A percentile compares a stretch with the other conserved stretches of the same genome.
phyloP scores from a whole-genome alignment of 2,888 invertebrate species.

The Habrosyne pyritoides region DNA sequence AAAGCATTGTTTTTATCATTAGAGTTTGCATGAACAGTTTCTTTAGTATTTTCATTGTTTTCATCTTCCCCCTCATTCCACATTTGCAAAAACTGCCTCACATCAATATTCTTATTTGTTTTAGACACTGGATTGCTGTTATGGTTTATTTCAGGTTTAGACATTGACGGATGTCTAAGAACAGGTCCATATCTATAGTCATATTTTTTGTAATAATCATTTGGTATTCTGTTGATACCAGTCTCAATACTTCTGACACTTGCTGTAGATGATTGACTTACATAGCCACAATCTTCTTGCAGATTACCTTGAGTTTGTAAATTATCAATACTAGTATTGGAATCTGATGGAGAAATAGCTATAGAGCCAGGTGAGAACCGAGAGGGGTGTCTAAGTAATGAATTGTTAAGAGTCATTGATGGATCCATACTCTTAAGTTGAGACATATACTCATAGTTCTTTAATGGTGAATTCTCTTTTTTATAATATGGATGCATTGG shows the following conservation, averaged over 20 bases:
- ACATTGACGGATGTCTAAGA: conserved; percentile 41
- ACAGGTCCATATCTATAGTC: conserved; percentile 58
- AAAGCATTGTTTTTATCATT: conserved; percentile 43
- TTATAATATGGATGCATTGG: conserved; percentile 61
- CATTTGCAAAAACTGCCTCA: conserved; percentile 78
- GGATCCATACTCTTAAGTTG: conserved; percentile 64
- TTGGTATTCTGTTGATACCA: conserved; percentile 51
- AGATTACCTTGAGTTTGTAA: conserved; percentile 55
- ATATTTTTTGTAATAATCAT: conserved; percentile 62
- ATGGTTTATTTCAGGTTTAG: conserved; percentile 43
- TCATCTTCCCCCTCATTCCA: conserved; percentile 82
- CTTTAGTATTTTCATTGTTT: conserved; percentile 55
- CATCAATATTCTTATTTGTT: conserved; percentile 67
- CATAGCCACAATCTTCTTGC: conserved; percentile 79
- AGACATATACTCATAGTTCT: conserved; percentile 64
- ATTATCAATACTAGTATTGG: conserved; percentile 71
- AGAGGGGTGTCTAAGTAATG: conserved; percentile 59
- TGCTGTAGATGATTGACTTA: conserved; percentile 73
- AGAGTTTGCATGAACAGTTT: conserved; percentile 42
- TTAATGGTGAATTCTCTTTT: conserved; percentile 59
- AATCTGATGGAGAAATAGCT: conserved; percentile 76
- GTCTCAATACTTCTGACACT: conserved; percentile 74
- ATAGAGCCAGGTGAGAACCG: conserved; percentile 72
- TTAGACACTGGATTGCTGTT: conserved; percentile 39
- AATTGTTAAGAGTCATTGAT: conserved; percentile 50